Evolutionary conservation across 2,888 invertebrate species (phyloP), one percentile per base, ranked within the genome.

Genomic region (Lymantria monacha): DNA sequence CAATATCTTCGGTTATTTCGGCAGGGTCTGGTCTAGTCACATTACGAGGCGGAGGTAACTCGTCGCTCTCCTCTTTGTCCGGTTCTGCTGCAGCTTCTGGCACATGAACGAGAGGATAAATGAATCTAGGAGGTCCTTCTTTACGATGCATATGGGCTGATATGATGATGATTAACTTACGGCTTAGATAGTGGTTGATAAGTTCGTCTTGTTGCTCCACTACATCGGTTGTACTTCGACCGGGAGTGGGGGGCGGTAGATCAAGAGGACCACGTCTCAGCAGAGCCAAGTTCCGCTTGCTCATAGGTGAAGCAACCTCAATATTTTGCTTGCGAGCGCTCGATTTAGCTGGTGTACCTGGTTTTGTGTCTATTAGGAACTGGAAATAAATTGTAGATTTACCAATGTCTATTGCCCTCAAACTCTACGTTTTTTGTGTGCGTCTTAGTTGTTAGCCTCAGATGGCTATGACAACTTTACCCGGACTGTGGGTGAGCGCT

Each of bases 261-360:
- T 83, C 77, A 0, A 88, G 74, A 0, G 65, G 87, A 48, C 57
- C 72, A 41, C 79, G 78, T 38, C 92, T 85, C 41, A 93, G 70
- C 55, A 93, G 80, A 55, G 93, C 92, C 51, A 93, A 59, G 74
- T 92, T 93, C 53, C 93, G 76, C 53, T 83, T 84, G 74, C 88
- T 89, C 89, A 91, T 88, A 0, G 92, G 92, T 0, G 92, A 91
- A 0, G 85, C 81, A 1, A 79, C 67, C 48, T 85, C 85, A 11
- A 64, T 14, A 15, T 61, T 59, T 31, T 66, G 67, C 51, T 75
- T 78, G 36, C 77, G 76, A 0, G 69, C 69, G 40, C 73, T 72
- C 0, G 68, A 55, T 53, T 85, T 85, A 0, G 68, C 72, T 0
- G 87, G 87, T 0, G 87, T 87, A 0, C 56, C 43, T 0, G 81